phyloP scores from a whole-genome alignment of 2,797 vertebrate genomes.

The Neostethus bicornis region DNA sequence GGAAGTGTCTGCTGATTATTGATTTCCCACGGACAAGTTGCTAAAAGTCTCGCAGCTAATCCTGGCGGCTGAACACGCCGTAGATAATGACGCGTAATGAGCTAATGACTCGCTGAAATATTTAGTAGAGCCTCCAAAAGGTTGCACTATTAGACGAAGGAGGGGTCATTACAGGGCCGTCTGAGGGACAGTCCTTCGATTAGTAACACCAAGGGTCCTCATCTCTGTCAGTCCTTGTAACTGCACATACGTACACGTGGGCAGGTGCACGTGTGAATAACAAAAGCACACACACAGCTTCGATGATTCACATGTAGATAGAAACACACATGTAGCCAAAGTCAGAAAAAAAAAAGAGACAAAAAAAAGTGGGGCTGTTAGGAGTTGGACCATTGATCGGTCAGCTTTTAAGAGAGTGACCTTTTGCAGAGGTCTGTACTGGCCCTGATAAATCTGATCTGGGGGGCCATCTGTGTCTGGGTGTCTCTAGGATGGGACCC shows the following conservation, averaged over 20 bases:
- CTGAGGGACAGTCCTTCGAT: constrained; percentile 76
- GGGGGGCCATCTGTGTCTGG: constrained; percentile 86
- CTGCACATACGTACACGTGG: constrained; percentile 27
- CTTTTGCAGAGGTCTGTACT: constrained; percentile 87
- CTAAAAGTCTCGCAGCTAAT: constrained; percentile 79
- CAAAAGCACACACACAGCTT: constrained; percentile 42
- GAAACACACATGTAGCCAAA: constrained; percentile 51
- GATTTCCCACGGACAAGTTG: constrained; percentile 75
- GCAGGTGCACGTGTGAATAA: constrained; percentile 46
- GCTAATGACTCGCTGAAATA: constrained; percentile 85
- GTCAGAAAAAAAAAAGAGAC: constrained; percentile 24
- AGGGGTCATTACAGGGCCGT: constrained; percentile 71
- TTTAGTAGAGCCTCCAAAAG: constrained; percentile 80
- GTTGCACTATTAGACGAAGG: constrained; percentile 71
- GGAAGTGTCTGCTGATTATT: constrained; percentile 76
- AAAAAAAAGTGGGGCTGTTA: constrained; percentile 70
- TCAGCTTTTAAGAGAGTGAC: constrained; percentile 91
- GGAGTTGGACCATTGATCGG: constrained; percentile 85
- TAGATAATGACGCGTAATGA: constrained; percentile 83
- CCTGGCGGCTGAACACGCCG: constrained; percentile 70
- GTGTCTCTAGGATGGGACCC: constrained; percentile 71
- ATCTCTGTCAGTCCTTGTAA: constrained; percentile 47
- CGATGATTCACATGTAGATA: constrained; percentile 44
- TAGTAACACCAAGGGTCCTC: constrained; percentile 68
- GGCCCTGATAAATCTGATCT: constrained; percentile 93